Conservation (phyloP, 2,113 vertebrate genomes). For the Menura novaehollandiae region DNA sequence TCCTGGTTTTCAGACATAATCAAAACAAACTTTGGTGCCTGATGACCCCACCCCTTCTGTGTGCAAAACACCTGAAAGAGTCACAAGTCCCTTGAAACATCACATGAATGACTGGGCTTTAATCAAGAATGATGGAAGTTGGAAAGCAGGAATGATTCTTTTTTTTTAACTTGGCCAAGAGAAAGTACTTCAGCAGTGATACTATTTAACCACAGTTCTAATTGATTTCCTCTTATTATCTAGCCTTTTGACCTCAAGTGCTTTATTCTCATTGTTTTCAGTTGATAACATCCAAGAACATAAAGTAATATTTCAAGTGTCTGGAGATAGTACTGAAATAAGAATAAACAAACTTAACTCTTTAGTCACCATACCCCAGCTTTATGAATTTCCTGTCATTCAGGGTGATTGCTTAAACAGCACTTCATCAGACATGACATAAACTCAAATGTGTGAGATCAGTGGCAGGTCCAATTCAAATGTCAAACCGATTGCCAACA, state of each 20-base stretch:
- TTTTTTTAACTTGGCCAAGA: neutral
- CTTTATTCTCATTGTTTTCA: slow-evolving; percentile 72
- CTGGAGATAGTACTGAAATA: slow-evolving; percentile 57
- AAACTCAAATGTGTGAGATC: neutral
- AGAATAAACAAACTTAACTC: slow-evolving; percentile 56
- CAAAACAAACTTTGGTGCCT: neutral
- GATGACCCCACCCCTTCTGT: neutral
- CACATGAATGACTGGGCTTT: neutral
- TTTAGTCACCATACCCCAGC: slow-evolving; percentile 20
- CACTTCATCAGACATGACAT: neutral
- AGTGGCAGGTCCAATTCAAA: neutral
- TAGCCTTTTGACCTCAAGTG: slow-evolving; percentile 60
- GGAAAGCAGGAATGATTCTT: neutral
- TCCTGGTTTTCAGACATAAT: neutral
- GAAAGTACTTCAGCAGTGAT: slow-evolving; percentile 18
- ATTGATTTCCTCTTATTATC: slow-evolving; percentile 75
- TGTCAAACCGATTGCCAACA: neutral
- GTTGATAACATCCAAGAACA: slow-evolving; percentile 69
- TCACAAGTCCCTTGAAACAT: neutral
- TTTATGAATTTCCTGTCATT: slow-evolving; percentile 68
- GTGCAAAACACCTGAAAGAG: slow-evolving; percentile 2
- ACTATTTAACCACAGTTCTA: slow-evolving; percentile 55
- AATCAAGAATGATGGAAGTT: neutral
- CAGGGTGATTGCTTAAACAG: slow-evolving; percentile 51
- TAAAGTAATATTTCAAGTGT: slow-evolving; percentile 57